Percentiles rank a stretch among this genome's conserved stretches.
phyloP scores from a whole-genome alignment of 2,113 vertebrate species.

The Poeciliopsis occidentalis region DNA sequence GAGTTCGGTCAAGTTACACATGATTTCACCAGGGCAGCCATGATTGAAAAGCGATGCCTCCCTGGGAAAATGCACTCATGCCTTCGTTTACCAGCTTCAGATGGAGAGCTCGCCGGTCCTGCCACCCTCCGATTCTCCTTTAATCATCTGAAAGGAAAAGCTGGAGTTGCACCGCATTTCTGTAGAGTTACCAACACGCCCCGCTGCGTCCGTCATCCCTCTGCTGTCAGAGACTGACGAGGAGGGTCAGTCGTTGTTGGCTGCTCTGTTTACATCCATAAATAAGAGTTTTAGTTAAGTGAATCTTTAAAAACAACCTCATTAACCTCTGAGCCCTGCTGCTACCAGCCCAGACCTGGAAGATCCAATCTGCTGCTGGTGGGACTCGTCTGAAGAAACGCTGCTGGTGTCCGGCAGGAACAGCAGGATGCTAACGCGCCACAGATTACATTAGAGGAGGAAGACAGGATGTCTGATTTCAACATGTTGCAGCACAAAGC shows the following conservation, averaged over 20 bases:
- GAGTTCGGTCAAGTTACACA: slow-evolving; percentile 26
- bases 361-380: slow-evolving; percentile 22
- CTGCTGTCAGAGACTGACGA: slow-evolving; percentile 9
- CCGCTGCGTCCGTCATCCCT: slow-evolving; percentile 19
- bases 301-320: background rate
- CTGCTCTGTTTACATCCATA: background rate
- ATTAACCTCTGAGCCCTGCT: background rate
- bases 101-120: slow-evolving; percentile 36
- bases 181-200: slow-evolving; percentile 25
- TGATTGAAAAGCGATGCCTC: background rate
- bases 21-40: slow-evolving; percentile 48
- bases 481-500: slow-evolving; percentile 38
- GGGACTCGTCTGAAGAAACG: slow-evolving; percentile 33
- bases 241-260: too few species aligned
- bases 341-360: slow-evolving; percentile 15
- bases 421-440: slow-evolving; percentile 46
- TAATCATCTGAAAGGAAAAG: slow-evolving; percentile 34
- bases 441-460: slow-evolving; percentile 8
- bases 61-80: slow-evolving; percentile 43
- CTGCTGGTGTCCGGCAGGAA: slow-evolving; percentile 14
- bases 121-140: slow-evolving; percentile 46
- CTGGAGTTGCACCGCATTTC: slow-evolving; percentile 21
- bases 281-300: background rate
- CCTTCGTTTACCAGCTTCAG: slow-evolving; percentile 28
- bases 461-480: slow-evolving; percentile 52